phyloP scores from a whole-genome alignment of 2,888 invertebrate species.

The Sylvicola fuscatus region DNA sequence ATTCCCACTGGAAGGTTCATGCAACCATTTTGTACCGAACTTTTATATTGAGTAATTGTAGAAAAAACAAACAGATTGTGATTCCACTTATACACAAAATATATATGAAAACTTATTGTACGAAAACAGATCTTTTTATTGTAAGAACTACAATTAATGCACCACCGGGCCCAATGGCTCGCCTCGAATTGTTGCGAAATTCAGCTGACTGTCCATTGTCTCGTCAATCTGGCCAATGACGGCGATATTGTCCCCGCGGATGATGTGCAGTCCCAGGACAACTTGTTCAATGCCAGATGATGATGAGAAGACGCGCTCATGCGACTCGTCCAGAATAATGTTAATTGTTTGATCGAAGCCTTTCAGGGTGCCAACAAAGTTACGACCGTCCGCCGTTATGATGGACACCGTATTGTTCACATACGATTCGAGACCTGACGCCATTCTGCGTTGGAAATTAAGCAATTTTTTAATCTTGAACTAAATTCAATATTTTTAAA shows the following conservation, averaged over 20 bases:
- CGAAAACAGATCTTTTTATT: not conserved
- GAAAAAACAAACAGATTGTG: not conserved
- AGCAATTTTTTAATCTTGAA: no score
- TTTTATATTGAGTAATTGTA: no score
- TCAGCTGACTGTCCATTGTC: constrained; percentile 58
- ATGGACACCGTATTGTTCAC: constrained; percentile 86
- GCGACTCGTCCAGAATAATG: constrained; percentile 91
- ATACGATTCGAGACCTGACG: constrained; percentile 68
- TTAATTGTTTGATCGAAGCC: constrained; percentile 99
- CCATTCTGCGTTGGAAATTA: constrained; percentile 30
- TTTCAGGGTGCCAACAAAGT: constrained; percentile 90
- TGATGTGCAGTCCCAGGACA: constrained; percentile 89
- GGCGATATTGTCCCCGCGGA: constrained; percentile 95
- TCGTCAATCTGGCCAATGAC: constrained; percentile 73
- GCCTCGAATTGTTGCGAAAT: constrained; percentile 59
- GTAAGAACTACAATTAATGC: constrained; percentile 29
- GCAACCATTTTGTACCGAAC: no score
- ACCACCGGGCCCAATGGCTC: constrained; percentile 66
- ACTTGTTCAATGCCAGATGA: constrained; percentile 87
- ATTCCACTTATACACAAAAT: not conserved
- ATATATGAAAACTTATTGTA: not conserved
- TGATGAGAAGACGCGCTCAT: constrained; percentile 93
- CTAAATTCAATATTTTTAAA: no score
- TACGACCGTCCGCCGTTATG: constrained; percentile 89
- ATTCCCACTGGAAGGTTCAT: no score